Evolutionary conservation across 2,797 vertebrate genomes (phyloP).

Genomic region (Intellagama lesueurii): DNA sequence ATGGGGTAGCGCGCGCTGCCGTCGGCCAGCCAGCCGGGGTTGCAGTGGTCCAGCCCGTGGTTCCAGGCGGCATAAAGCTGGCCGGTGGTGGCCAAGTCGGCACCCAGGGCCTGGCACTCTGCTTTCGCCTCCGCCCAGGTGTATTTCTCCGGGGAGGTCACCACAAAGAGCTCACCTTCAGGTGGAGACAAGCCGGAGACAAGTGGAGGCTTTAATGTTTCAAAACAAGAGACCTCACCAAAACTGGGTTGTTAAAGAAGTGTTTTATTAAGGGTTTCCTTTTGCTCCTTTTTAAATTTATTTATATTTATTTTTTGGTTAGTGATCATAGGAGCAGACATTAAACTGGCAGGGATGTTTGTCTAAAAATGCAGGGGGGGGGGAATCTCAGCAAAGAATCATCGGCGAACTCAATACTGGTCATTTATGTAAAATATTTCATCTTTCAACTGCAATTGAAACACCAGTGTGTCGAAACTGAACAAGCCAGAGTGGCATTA

Average conservation of each 20-base stretch:
- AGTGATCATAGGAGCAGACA: no score
- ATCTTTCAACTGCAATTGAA: background rate
- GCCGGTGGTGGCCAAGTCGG: constrained; percentile 85
- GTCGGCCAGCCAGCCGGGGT: constrained; percentile 93
- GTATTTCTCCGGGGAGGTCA: constrained; percentile 79
- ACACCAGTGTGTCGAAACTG: no score
- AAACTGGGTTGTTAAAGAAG: no score
- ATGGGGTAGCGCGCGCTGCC: constrained; percentile 94
- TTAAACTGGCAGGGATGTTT: no score
- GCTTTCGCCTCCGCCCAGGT: constrained; percentile 86
- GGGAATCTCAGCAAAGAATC: background rate
- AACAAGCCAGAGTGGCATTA: no score
- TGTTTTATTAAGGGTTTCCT: no score
- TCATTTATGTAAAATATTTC: background rate
- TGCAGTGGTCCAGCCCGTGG: constrained; percentile 90
- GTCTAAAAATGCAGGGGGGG: background rate
- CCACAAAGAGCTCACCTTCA: constrained; percentile 89
- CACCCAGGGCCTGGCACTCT: constrained; percentile 81
- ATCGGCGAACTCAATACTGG: no score
- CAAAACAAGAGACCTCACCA: no score
- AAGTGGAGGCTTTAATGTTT: no score
- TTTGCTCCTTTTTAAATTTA: no score
- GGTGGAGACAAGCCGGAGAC: background rate
- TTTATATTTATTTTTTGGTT: no score
- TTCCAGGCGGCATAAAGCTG: constrained; percentile 93